phyloP scores from a whole-genome alignment of 2,113 vertebrate species.

The Nyctereutes procyonoides region DNA sequence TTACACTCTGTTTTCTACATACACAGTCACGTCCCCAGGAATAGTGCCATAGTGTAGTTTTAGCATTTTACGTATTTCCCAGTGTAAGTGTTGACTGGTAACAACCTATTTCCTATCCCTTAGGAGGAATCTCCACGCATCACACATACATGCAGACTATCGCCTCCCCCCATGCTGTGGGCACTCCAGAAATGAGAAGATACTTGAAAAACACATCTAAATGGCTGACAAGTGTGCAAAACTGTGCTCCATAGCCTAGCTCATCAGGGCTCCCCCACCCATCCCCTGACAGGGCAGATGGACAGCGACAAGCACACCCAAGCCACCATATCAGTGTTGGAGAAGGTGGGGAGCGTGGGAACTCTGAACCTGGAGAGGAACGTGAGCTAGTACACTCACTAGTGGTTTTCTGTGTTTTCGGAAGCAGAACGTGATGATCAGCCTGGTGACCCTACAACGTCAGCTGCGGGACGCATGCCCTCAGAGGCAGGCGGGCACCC shows the following conservation, averaged over 20 bases:
- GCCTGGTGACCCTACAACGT: no score
- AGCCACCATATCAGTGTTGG: fast-evolving
- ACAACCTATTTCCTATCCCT: not conserved
- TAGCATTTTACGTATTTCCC: not conserved
- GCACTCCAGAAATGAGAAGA: not conserved
- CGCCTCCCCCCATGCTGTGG: no score
- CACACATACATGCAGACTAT: not conserved
- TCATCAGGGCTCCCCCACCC: fast-evolving
- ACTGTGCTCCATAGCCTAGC: fast-evolving
- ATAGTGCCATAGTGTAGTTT: not conserved
- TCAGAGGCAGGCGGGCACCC: fast-evolving
- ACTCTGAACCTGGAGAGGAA: not conserved
- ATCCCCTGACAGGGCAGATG: not conserved
- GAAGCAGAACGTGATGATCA: not conserved
- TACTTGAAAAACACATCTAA: not conserved
- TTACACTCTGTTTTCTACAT: not conserved
- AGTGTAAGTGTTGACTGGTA: not conserved
- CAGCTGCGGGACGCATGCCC: fast-evolving
- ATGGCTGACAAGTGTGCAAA: no score
- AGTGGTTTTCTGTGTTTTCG: not conserved
- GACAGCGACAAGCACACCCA: no score
- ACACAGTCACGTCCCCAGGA: no score
- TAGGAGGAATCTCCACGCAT: not conserved
- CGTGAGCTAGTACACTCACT: fast-evolving
- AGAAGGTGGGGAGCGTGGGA: not conserved